Conservation (phyloP, 2,113 vertebrate genomes). For the Porphyrio hochstetteri region DNA sequence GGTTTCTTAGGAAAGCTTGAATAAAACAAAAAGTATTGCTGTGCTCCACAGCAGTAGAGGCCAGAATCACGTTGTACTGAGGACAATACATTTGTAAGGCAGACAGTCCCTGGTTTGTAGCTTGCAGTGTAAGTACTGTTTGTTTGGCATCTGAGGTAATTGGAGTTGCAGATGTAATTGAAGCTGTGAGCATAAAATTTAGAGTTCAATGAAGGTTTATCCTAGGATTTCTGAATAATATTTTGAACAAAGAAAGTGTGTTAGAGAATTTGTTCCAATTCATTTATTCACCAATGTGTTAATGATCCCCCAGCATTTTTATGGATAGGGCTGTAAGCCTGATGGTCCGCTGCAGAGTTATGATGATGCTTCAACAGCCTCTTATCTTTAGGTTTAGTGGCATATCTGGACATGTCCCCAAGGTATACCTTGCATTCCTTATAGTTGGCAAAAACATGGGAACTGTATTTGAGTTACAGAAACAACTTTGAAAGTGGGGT, state of each 20-base stretch:
- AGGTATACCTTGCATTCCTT: neutral
- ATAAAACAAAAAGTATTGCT: neutral
- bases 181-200: neutral
- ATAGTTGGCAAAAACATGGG: neutral
- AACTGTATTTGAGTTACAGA: neutral
- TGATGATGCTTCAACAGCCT: neutral
- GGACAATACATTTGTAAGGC: neutral
- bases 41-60: neutral
- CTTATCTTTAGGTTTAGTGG: neutral
- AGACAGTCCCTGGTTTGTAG: neutral
- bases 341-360: neutral
- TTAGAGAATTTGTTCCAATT: neutral
- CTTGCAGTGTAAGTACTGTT: neutral
- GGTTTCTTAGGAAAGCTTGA: neutral
- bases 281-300: neutral
- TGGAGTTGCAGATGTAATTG: neutral
- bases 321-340: neutral
- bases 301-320: neutral
- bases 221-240: neutral
- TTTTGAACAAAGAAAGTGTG: neutral
- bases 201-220: neutral
- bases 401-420: neutral
- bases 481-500: neutral
- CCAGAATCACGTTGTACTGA: neutral
- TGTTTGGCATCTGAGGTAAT: neutral